These are phyloP conservation scores for Agrochola macilenta DNA, from an alignment of 2,888 invertebrate genomes.

Conservation along the genomic window DNA sequence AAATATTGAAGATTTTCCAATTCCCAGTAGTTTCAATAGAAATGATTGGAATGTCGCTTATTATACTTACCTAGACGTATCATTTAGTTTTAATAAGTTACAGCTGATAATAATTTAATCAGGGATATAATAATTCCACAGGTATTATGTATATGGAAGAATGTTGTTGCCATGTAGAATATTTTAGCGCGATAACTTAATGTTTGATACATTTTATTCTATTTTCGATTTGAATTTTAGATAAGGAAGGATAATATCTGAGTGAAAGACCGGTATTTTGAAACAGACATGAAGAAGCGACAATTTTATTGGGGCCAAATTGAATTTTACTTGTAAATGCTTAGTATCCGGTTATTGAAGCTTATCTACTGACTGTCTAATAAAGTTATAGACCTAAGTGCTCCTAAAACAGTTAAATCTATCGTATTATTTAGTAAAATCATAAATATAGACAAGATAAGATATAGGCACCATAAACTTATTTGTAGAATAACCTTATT, in stretches of 20 bases:
- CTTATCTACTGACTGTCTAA: background rate
- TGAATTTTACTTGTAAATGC: background rate
- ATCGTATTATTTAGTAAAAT: background rate
- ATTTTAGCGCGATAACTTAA: background rate
- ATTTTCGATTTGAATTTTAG: background rate
- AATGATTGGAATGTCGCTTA: background rate
- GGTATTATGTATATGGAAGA: background rate
- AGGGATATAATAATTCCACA: background rate
- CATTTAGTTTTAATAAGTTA: background rate
- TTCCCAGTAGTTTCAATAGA: background rate
- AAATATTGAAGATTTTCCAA: conserved; percentile 21
- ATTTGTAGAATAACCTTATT: background rate
- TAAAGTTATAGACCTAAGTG: background rate
- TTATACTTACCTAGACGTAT: no score
- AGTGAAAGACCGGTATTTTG: background rate
- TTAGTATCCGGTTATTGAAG: background rate
- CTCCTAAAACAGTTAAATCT: background rate
- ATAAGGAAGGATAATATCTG: background rate
- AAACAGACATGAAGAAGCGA: background rate
- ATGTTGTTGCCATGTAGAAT: background rate
- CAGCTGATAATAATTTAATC: background rate
- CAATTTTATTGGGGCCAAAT: background rate
- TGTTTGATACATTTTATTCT: background rate
- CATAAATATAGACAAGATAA: conserved; percentile 6
- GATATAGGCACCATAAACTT: conserved; percentile 1